These are phyloP conservation scores for Agapornis canus DNA, from an alignment of 2,797 vertebrate genomes.

Conservation along the genomic window DNA sequence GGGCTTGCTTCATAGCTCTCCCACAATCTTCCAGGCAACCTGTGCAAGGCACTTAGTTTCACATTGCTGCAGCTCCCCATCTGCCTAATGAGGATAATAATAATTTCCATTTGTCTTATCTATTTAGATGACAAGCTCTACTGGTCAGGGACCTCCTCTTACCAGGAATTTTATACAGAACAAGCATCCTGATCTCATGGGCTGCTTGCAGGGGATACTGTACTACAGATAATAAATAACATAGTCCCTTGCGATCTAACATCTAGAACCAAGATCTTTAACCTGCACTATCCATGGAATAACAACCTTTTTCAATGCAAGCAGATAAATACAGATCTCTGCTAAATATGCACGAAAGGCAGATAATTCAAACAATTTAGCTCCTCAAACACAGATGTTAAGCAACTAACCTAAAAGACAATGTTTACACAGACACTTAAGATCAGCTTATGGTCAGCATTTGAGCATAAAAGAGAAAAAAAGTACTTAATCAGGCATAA, in stretches of 20 bases:
- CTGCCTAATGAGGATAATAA: not conserved
- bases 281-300: not conserved
- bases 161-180: not conserved
- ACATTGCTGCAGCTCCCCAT: slow-evolving; percentile 2
- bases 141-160: not conserved
- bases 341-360: not conserved
- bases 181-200: not conserved
- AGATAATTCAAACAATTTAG: not conserved
- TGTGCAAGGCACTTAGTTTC: not conserved
- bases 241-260: not conserved
- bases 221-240: not conserved
- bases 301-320: not conserved
- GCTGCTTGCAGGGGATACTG: not conserved
- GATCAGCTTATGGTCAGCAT: not conserved
- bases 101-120: slow-evolving; percentile 15
- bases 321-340: not conserved
- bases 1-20: not conserved
- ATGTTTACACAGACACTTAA: not conserved
- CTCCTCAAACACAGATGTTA: not conserved
- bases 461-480: not conserved
- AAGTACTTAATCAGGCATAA: not conserved
- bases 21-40: not conserved
- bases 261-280: not conserved
- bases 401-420: not conserved
- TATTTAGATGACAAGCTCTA: not conserved